Percentiles rank a stretch among this genome's conserved stretches.
Conservation (phyloP, 2,797 vertebrate genomes). For the Anableps anableps region DNA sequence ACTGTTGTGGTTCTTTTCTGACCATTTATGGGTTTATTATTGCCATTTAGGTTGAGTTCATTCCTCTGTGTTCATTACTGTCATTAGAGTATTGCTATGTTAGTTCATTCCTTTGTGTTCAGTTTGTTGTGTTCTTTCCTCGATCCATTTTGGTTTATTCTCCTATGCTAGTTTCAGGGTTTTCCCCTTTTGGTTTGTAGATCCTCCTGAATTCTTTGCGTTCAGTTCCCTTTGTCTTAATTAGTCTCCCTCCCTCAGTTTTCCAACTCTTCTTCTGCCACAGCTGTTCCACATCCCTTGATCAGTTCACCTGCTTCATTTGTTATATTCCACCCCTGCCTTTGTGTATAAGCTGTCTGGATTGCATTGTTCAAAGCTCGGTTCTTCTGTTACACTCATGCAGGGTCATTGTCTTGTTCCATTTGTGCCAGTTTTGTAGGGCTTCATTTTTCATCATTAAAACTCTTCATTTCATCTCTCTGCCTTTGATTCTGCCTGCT, state of each 20-base stretch:
- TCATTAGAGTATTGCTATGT: background rate
- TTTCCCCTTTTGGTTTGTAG: background rate
- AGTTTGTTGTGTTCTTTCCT: background rate
- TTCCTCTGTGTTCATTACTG: background rate
- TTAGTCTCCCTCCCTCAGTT: background rate
- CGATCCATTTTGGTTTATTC: background rate
- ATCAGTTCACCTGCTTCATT: background rate
- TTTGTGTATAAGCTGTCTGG: background rate
- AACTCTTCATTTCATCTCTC: background rate
- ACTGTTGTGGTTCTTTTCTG: background rate
- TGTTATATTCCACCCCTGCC: background rate
- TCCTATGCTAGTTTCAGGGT: background rate
- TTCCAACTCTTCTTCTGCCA: background rate
- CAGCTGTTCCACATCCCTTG: background rate
- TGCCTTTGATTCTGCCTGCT: background rate
- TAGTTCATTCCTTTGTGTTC: background rate
- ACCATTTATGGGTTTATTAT: background rate
- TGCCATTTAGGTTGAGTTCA: background rate
- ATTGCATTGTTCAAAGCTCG: background rate
- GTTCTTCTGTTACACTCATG: background rate
- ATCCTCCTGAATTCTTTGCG: background rate
- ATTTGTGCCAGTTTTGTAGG: background rate
- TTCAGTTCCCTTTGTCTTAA: background rate
- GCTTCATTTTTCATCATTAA: background rate
- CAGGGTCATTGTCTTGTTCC: background rate